These are phyloP conservation scores for Melanotaenia pygmaea DNA, from an alignment of 2,797 vertebrate species.

Conservation along the genomic window DNA sequence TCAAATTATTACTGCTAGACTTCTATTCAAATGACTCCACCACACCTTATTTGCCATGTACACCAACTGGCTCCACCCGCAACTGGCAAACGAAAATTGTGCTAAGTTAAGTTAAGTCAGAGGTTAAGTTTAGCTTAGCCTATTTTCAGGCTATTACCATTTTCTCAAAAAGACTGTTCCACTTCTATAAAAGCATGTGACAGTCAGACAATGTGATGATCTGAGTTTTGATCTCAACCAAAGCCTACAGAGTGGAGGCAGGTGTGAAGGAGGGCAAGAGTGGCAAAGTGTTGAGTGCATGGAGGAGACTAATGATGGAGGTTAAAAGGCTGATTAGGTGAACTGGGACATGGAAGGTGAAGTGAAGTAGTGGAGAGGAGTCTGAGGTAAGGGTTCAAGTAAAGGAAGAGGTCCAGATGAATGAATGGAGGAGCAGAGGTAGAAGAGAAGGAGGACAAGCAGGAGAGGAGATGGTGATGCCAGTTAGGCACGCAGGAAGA, in stretches of 20 bases:
- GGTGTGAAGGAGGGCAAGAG: constrained; percentile 13
- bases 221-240: constrained; percentile 67
- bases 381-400: constrained; percentile 5
- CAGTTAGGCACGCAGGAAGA: constrained; percentile 29
- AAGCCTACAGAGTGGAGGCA: constrained; percentile 5
- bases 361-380: constrained; percentile 2
- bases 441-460: constrained; percentile 14
- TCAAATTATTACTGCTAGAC: background rate
- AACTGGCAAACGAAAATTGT: constrained; percentile 17
- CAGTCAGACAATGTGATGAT: constrained; percentile 59
- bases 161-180: constrained; percentile 38
- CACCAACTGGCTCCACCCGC: constrained; percentile 20
- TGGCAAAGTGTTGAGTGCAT: constrained; percentile 31
- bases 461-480: constrained; percentile 28
- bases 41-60: constrained; percentile 7
- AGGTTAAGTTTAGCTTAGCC: constrained; percentile 40
- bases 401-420: constrained; percentile 12
- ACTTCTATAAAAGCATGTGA: constrained; percentile 56
- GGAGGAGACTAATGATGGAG: constrained; percentile 5
- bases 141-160: constrained; percentile 44
- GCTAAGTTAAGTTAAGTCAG: no score
- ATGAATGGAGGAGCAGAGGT: constrained; percentile 9
- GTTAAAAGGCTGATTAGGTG: constrained; percentile 5
- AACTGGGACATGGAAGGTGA: background rate
- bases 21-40: background rate